Evolutionary conservation across 2,113 vertebrate species (phyloP).

Genomic region (Beaufortia kweichowensis): DNA sequence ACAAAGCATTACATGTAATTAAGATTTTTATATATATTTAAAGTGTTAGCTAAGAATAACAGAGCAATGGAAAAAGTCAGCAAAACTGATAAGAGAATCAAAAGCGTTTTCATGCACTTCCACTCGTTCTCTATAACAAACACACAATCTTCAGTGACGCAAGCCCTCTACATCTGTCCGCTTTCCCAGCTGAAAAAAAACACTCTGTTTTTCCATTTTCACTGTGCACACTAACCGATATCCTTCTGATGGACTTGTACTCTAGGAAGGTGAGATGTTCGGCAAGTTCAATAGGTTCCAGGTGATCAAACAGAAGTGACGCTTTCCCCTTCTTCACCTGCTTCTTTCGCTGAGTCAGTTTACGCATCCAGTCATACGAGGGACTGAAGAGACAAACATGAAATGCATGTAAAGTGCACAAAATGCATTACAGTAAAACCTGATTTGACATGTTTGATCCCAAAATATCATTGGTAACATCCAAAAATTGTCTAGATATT

Average conservation of each 20-base stretch:
- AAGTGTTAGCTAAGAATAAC: constrained; percentile 24
- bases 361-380: constrained; percentile 98
- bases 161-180: constrained; percentile 49
- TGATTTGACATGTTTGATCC: too few relatives aligned
- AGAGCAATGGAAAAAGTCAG: constrained; percentile 8
- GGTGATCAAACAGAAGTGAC: constrained; percentile 94
- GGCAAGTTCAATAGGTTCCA: constrained; percentile 94
- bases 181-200: constrained; percentile 43
- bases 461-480: too few relatives aligned
- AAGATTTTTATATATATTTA: too few relatives aligned
- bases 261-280: constrained; percentile 98
- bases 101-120: constrained; percentile 1
- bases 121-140: constrained; percentile 27
- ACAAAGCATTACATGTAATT: not conserved
- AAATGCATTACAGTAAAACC: not conserved
- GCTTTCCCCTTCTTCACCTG: constrained; percentile 94
- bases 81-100: constrained; percentile 12
- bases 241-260: constrained; percentile 94
- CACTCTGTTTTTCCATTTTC: constrained; percentile 43
- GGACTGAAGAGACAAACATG: constrained; percentile 76
- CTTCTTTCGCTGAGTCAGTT: constrained; percentile 93
- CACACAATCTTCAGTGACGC: constrained; percentile 35
- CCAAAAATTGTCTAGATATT: too few relatives aligned
- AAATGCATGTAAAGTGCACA: not conserved
- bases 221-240: constrained; percentile 80